phyloP scores from a whole-genome alignment of 2,888 invertebrate species.

The Nezara viridula region DNA sequence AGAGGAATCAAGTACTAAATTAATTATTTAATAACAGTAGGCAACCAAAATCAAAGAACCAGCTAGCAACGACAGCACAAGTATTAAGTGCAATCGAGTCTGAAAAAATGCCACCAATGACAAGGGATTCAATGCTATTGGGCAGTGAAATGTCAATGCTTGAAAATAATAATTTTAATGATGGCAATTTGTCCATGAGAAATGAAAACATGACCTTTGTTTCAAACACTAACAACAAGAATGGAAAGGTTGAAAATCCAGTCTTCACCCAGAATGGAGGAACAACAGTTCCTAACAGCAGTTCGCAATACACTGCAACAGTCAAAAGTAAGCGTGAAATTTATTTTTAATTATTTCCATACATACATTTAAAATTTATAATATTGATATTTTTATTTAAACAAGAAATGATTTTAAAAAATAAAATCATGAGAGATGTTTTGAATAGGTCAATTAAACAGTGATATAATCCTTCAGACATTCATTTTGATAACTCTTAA shows the following conservation, averaged over 20 bases:
- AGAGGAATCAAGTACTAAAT: not conserved
- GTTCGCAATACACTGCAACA: constrained; percentile 71
- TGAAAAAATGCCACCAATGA: constrained; percentile 67
- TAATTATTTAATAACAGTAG: constrained; percentile 64
- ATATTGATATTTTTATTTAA: not conserved
- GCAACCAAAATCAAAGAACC: constrained; percentile 66
- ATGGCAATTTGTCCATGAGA: constrained; percentile 66
- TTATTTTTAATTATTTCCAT: constrained; percentile 33
- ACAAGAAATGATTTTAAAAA: not conserved
- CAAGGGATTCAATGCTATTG: constrained; percentile 61
- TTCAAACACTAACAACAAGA: constrained; percentile 65
- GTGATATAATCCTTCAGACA: not conserved
- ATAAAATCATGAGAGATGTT: not conserved
- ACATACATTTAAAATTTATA: not conserved
- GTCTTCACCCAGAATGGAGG: constrained; percentile 68
- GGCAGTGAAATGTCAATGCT: constrained; percentile 62
- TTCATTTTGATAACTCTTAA: not conserved
- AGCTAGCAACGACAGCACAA: constrained; percentile 61
- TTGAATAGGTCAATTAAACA: not conserved
- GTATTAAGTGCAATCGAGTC: constrained; percentile 66
- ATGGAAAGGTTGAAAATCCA: constrained; percentile 71
- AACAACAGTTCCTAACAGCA: constrained; percentile 62
- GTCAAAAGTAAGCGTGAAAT: constrained; percentile 73
- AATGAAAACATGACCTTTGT: constrained; percentile 64
- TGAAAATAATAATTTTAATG: constrained; percentile 66